Evolutionary conservation across 2,113 vertebrate genomes (phyloP).

Genomic region (Propithecus coquereli): DNA sequence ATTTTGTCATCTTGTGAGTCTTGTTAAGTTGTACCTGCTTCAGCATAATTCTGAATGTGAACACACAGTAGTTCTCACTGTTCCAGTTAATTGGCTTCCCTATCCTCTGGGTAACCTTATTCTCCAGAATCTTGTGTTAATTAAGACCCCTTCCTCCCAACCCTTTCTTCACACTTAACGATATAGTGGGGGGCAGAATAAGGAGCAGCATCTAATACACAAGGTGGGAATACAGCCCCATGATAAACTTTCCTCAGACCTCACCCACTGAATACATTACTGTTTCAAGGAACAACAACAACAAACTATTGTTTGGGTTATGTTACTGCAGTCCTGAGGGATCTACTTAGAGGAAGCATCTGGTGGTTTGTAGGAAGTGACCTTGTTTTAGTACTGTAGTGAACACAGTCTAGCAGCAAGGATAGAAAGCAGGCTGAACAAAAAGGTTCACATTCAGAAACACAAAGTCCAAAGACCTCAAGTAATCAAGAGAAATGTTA

Average conservation of each 20-base stretch:
- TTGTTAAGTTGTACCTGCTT: slow-evolving; percentile 44
- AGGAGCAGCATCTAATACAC: slow-evolving; percentile 35
- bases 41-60: slow-evolving; percentile 62
- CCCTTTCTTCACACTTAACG: background rate
- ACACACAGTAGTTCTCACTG: slow-evolving; percentile 46
- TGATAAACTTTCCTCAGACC: background rate
- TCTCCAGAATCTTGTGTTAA: slow-evolving; percentile 50
- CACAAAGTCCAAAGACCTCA: background rate
- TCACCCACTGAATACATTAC: background rate
- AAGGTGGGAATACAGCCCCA: background rate
- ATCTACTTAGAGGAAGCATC: background rate
- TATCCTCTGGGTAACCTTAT: slow-evolving; percentile 57
- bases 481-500: background rate
- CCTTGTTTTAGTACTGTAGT: background rate
- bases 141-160: slow-evolving; percentile 52
- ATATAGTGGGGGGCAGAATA: background rate
- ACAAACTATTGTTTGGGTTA: background rate
- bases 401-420: background rate
- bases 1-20: slow-evolving; percentile 26
- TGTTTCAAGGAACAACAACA: background rate
- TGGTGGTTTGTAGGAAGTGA: background rate
- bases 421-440: background rate
- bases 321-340: background rate
- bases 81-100: slow-evolving; percentile 52
- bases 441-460: background rate